phyloP scores from a whole-genome alignment of 2,113 vertebrate species.

The Mustela lutreola region DNA sequence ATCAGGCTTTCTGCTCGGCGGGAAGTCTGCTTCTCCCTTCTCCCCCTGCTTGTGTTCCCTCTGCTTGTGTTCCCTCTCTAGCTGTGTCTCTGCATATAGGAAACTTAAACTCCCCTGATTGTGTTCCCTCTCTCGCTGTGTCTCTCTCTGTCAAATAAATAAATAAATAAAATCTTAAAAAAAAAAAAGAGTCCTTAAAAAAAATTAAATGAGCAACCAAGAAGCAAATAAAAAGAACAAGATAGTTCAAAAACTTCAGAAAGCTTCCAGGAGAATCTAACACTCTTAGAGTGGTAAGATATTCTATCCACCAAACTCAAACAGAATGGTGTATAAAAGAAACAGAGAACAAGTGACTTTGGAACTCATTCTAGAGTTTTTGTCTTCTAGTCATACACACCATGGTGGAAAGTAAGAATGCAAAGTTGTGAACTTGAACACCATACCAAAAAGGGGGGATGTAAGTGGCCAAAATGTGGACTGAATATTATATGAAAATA shows the following conservation, averaged over 20 bases:
- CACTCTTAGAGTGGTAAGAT: not conserved
- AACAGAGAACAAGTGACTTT: not conserved
- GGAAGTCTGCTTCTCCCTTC: no score
- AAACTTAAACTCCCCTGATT: no score
- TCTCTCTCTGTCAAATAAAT: no score
- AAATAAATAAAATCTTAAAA: no score
- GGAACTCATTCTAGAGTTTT: slow-evolving; percentile 40
- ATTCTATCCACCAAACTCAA: not conserved
- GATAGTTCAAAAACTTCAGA: not conserved
- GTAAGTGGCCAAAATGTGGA: not conserved
- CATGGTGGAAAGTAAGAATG: not conserved
- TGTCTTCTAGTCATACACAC: not conserved
- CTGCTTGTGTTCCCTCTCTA: no score
- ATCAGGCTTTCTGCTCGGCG: no score
- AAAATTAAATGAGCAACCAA: not conserved
- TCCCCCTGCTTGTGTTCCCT: no score
- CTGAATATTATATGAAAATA: slow-evolving; percentile 13
- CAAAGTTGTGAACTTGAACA: not conserved
- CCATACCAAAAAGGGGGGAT: not conserved
- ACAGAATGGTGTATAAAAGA: not conserved
- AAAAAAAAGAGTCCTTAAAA: no score
- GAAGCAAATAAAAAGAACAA: slow-evolving; percentile 14
- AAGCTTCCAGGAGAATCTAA: not conserved
- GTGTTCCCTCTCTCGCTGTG: no score
- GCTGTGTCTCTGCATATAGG: no score